Evolutionary conservation across 2,113 vertebrate species (phyloP).

Genomic region (Grus americana): DNA sequence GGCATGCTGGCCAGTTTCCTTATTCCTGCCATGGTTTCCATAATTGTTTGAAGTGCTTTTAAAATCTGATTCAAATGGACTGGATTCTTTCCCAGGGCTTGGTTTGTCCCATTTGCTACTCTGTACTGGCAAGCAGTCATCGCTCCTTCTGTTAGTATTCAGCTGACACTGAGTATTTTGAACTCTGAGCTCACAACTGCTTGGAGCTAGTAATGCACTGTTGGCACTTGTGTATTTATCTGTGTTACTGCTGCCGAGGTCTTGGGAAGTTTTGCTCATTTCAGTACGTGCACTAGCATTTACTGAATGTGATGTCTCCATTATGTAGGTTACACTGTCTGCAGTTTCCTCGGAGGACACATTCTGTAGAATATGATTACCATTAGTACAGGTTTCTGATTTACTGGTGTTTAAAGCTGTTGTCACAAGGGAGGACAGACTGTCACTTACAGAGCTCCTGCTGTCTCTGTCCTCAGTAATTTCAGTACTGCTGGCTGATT

Average conservation of each 20-base stretch:
- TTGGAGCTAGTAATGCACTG: background rate
- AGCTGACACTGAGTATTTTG: background rate
- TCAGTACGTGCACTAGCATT: background rate
- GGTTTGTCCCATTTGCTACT: constrained; percentile 52
- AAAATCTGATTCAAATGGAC: background rate
- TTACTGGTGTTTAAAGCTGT: background rate
- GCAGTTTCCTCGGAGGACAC: background rate
- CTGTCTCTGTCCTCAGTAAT: background rate
- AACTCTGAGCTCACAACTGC: background rate
- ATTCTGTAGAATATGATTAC: background rate
- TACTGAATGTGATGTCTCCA: background rate
- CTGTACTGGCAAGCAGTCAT: constrained; percentile 8
- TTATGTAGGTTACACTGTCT: background rate
- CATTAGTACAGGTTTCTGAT: background rate
- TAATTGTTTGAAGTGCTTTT: background rate
- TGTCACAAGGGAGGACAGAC: background rate
- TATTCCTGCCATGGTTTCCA: background rate
- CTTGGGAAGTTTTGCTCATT: background rate
- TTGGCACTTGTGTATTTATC: background rate
- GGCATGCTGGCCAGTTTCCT: background rate
- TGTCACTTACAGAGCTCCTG: background rate
- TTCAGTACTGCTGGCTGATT: background rate
- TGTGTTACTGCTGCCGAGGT: background rate
- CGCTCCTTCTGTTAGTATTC: background rate
- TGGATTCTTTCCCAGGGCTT: constrained; percentile 30